These are phyloP conservation scores for Xestobium rufovillosum DNA, from an alignment of 2,888 invertebrate genomes.

Conservation along the genomic window DNA sequence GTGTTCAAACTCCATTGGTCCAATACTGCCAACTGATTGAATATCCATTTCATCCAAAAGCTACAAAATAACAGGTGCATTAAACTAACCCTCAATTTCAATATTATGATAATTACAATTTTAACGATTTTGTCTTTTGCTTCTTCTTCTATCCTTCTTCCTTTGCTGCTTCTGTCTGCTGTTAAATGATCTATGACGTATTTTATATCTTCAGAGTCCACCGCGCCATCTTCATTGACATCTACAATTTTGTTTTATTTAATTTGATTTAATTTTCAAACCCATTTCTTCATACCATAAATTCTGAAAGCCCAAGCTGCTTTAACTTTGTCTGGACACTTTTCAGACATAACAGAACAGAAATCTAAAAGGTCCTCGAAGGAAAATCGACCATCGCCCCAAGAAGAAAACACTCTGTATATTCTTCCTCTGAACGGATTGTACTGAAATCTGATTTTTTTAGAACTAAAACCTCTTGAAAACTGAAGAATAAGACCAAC, in stretches of 20 bases:
- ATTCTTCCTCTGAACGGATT: constrained; percentile 70
- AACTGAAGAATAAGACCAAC: constrained; percentile 6
- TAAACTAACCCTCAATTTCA: constrained; percentile 6
- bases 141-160: constrained; percentile 38
- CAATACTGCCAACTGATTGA: constrained; percentile 51
- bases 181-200: constrained; percentile 50
- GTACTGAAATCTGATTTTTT: constrained; percentile 47
- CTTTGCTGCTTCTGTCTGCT: constrained; percentile 33
- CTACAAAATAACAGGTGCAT: constrained; percentile 39
- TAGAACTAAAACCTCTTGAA: background rate
- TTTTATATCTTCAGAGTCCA: constrained; percentile 50
- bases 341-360: constrained; percentile 66
- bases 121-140: constrained; percentile 49
- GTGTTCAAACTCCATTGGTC: constrained; percentile 53
- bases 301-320: constrained; percentile 71
- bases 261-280: background rate
- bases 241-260: constrained; percentile 47
- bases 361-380: constrained; percentile 75
- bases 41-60: constrained; percentile 55
- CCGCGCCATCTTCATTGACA: constrained; percentile 55
- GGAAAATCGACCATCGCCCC: constrained; percentile 57
- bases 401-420: constrained; percentile 66
- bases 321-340: constrained; percentile 64
- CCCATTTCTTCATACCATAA: constrained; percentile 50
- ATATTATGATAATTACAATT: constrained; percentile 41